These are phyloP conservation scores for Ceuthmochares aereus DNA, from an alignment of 2,113 vertebrate species.

Conservation along the genomic window DNA sequence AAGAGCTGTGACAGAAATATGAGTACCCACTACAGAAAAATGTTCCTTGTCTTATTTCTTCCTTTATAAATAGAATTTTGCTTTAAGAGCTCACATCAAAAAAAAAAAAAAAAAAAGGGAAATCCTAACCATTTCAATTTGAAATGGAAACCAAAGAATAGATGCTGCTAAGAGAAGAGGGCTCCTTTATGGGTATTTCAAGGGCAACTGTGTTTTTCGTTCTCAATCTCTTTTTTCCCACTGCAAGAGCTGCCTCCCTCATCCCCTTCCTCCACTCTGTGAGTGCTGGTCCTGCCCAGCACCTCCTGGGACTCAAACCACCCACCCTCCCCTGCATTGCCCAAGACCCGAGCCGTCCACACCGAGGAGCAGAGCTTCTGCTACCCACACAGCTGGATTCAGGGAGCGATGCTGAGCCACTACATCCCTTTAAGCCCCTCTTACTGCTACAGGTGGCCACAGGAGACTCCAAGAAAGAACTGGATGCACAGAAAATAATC, in stretches of 20 bases:
- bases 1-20: background rate
- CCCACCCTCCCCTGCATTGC: background rate
- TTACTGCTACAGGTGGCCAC: background rate
- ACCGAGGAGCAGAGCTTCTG: background rate
- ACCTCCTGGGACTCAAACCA: rapidly evolving
- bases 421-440: background rate
- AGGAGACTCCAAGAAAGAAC: background rate
- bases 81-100: background rate
- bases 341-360: too few species aligned
- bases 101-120: background rate
- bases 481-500: rapidly evolving
- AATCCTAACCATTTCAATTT: background rate
- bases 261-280: rapidly evolving
- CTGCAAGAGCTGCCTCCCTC: background rate
- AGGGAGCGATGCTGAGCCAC: rapidly evolving
- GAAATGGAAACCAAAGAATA: background rate
- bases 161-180: background rate
- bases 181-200: background rate
- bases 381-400: rapidly evolving
- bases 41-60: background rate
- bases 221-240: background rate
- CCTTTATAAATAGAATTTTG: background rate
- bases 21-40: background rate
- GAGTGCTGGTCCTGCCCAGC: background rate
- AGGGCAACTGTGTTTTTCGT: background rate